These are phyloP conservation scores for Sebastes reedi DNA, from an alignment of 2,797 vertebrate species.

Conservation along the genomic window DNA sequence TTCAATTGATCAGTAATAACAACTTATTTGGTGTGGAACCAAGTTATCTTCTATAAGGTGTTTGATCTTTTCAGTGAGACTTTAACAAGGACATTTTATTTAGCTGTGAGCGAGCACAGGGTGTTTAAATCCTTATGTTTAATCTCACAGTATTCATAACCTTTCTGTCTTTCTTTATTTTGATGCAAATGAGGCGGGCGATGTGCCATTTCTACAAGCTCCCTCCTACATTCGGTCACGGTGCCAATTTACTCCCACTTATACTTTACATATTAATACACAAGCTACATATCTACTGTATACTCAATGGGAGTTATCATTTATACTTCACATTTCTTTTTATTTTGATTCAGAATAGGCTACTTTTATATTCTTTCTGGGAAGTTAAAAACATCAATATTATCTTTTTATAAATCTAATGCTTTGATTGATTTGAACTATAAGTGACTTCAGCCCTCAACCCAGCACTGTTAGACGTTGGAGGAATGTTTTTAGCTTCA, in stretches of 20 bases:
- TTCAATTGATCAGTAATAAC: not conserved
- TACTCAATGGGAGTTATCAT: not conserved
- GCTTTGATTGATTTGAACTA: not conserved
- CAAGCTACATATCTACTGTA: not conserved
- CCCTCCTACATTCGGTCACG: not conserved
- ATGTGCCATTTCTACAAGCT: not conserved
- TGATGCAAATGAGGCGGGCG: conserved; percentile 17
- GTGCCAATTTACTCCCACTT: conserved; percentile 4
- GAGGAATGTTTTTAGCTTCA: not conserved
- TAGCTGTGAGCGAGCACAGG: not conserved
- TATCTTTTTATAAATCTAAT: not conserved
- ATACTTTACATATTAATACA: not conserved
- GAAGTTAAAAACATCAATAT: not conserved
- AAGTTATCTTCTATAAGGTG: not conserved
- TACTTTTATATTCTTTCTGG: not conserved
- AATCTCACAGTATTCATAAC: not conserved
- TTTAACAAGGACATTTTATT: not conserved
- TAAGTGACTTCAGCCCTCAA: not conserved
- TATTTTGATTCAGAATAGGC: not conserved
- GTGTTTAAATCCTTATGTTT: not conserved
- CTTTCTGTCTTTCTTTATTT: conserved; percentile 12
- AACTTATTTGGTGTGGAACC: not conserved
- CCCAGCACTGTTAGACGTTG: not conserved
- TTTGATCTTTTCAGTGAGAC: not conserved
- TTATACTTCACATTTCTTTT: not conserved